Evolutionary conservation across 2,113 vertebrate species (phyloP), one percentile per base, ranked within the genome.

Genomic region (Cololabis saira): DNA sequence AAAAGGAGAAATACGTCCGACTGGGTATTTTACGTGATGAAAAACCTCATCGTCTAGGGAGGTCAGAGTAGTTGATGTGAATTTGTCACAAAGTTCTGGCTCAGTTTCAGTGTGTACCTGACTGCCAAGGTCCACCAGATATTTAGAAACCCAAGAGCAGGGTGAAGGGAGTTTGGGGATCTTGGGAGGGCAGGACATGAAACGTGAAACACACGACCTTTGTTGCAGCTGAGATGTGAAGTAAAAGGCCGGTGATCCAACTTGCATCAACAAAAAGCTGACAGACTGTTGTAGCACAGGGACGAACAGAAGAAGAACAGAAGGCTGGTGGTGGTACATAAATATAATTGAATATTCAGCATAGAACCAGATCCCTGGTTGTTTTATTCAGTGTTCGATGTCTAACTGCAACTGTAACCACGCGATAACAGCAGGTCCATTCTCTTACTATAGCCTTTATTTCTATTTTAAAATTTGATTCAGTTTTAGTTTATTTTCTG

Each of bases 171-270:
- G 49, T 79, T 76, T 61, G 64, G 78, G 48, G 55, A 74, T 78
- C 52, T 74, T 85, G 76, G 80, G 81, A 77, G 42, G 27, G 41
- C 12, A 47, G 42, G 58, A 69, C 58, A 57, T 52, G 37, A 67
- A 80, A 66, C 77, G 65, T 77, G 45, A 79, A 78, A 81, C 62
- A 67, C 61, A 61, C 81, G 84, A 84, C 79, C 83, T 82, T 71
- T 79, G 75, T 54, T 61, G 75, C 49, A 81, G 54, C 37, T 61
- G 61, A 65, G 78, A 40, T 63, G 60, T 67, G 61, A 60, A 18
- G 37, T n/a, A 12, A 61, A 74, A 19, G 49, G 64, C 19, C 65
- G 50, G 52, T 68, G 13, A 43, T 63, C 45, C 24, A 44, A 69
- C 37, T 67, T 72, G 65, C 49, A 71, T 54, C 40, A 6, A 15